phyloP scores from a whole-genome alignment of 1,140 invertebrate species.

The Chionoecetes opilio region DNA sequence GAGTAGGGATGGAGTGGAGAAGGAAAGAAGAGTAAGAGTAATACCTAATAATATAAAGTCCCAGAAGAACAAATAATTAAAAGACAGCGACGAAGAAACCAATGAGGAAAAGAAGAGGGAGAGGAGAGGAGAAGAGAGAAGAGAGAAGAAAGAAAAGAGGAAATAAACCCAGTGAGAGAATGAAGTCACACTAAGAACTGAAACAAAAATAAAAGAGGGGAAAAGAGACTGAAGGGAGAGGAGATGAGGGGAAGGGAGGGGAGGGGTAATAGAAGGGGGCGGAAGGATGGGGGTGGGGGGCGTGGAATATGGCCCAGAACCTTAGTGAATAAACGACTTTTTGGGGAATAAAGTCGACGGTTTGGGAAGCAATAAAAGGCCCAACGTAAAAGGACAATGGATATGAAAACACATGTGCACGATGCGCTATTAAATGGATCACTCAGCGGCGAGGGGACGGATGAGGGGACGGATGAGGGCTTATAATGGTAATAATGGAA shows the following conservation, averaged over 20 bases:
- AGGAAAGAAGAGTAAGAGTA: neutral
- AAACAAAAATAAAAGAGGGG: too few species aligned
- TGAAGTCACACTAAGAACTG: too few species aligned
- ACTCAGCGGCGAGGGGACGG: neutral
- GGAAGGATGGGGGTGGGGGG: neutral
- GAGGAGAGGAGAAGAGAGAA: too few species aligned
- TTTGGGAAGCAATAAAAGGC: constrained; percentile 8
- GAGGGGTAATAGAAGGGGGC: neutral
- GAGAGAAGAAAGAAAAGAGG: too few species aligned
- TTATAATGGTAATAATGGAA: constrained; percentile 4
- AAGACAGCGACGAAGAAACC: too few species aligned
- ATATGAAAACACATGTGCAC: neutral
- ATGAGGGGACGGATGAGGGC: neutral
- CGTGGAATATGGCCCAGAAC: neutral
- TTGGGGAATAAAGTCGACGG: neutral
- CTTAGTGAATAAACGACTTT: neutral
- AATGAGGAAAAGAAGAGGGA: too few species aligned
- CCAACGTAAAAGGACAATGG: neutral
- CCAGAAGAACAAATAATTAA: too few species aligned
- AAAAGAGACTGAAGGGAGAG: neutral
- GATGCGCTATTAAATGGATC: constrained; percentile 28
- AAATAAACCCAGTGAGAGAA: too few species aligned
- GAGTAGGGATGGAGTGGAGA: neutral
- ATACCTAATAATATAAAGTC: neutral
- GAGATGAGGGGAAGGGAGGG: neutral